Percentiles rank a stretch among this genome's conserved stretches.
Evolutionary conservation across 2,888 invertebrate species (phyloP).

Genomic region (Brachylomia viminalis): DNA sequence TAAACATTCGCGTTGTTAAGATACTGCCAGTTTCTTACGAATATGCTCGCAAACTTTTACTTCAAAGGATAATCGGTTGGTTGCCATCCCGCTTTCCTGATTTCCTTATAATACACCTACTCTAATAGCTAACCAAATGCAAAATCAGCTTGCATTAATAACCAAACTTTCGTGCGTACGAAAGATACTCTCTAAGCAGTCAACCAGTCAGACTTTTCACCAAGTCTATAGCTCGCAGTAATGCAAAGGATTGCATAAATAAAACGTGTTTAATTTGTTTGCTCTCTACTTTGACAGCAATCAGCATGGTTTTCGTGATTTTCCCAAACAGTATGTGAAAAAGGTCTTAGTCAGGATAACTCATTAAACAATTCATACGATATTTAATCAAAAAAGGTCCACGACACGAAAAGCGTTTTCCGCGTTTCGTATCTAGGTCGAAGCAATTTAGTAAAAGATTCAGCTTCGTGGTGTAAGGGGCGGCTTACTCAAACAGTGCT

Average conservation of each 20-base stretch:
- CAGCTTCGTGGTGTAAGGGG: constrained; percentile 19
- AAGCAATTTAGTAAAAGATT: constrained; percentile 50
- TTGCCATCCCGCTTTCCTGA: too few relatives aligned
- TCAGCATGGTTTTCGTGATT: background rate
- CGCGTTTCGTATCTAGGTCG: constrained; percentile 34
- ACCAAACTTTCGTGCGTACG: background rate
- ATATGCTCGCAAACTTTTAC: too few relatives aligned
- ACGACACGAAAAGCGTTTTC: background rate
- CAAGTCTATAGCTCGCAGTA: background rate
- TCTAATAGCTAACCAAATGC: background rate
- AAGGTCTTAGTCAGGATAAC: background rate
- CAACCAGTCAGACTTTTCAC: background rate
- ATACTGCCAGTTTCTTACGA: too few relatives aligned
- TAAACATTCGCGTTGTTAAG: too few relatives aligned
- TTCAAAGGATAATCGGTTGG: too few relatives aligned
- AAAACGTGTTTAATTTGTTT: background rate
- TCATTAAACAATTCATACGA: constrained; percentile 19
- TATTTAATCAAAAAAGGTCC: constrained; percentile 41
- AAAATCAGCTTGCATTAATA: too few relatives aligned
- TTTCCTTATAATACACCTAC: too few relatives aligned
- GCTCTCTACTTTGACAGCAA: background rate
- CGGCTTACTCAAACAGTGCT: constrained; percentile 40
- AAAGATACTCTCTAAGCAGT: background rate
- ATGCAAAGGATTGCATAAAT: background rate
- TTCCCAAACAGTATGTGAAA: background rate